A percentile compares a stretch with the other conserved stretches of the same genome.
Evolutionary conservation across 2,888 invertebrate genomes (phyloP).

Genomic region (Pollenia amentaria): DNA sequence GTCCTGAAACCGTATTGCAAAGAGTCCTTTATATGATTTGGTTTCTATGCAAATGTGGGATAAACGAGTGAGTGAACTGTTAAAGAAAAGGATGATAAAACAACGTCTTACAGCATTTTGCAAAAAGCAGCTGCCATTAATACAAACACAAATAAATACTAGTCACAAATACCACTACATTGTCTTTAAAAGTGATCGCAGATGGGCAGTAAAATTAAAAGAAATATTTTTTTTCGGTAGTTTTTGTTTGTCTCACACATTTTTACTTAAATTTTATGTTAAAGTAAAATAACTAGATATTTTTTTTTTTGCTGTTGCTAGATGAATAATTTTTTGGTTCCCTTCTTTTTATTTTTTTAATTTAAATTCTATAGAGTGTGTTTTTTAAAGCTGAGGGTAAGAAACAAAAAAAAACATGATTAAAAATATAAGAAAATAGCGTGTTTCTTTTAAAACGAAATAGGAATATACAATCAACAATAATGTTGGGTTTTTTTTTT

Average conservation of each 20-base stretch:
- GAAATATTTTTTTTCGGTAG: slow-evolving; percentile 36
- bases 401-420: slow-evolving; percentile 44
- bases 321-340: slow-evolving; percentile 49
- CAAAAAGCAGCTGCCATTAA: slow-evolving; percentile 60
- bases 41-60: slow-evolving; percentile 63
- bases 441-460: slow-evolving; percentile 58
- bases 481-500: slow-evolving; percentile 21
- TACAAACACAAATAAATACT: slow-evolving; percentile 16
- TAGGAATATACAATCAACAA: slow-evolving; percentile 64
- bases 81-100: slow-evolving; percentile 35
- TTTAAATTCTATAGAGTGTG: slow-evolving; percentile 48
- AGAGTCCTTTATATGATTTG: slow-evolving; percentile 62
- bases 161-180: not conserved
- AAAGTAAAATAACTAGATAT: slow-evolving; percentile 61
- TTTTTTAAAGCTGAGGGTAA: slow-evolving; percentile 57
- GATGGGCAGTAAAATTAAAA: slow-evolving; percentile 50
- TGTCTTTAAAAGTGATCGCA: slow-evolving; percentile 51
- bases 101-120: slow-evolving; percentile 43
- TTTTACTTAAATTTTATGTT: slow-evolving; percentile 28
- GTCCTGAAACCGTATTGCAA: slow-evolving; percentile 38
- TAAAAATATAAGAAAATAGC: slow-evolving; percentile 65
- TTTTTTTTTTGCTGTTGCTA: slow-evolving; percentile 57
- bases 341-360: slow-evolving; percentile 40
- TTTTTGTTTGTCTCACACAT: slow-evolving; percentile 61
- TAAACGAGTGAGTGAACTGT: slow-evolving; percentile 26